phyloP scores from a whole-genome alignment of 2,113 vertebrate genomes.

The Bubo blakistoni region DNA sequence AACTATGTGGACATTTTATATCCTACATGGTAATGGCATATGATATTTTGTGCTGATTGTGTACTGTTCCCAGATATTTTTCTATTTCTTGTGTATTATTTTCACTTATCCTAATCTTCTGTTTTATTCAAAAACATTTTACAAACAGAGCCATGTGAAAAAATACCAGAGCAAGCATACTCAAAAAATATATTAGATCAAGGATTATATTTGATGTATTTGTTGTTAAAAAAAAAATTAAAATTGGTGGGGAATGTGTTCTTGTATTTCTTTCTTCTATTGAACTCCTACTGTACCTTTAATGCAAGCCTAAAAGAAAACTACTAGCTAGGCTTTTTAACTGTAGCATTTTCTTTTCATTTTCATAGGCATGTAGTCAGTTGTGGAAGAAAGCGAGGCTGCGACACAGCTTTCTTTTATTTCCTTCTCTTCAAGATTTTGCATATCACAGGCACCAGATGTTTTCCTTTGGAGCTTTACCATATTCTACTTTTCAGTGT shows the following conservation, averaged over 20 bases:
- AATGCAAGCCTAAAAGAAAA: background rate
- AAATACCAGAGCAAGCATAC: background rate
- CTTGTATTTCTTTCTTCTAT: background rate
- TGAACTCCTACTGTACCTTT: background rate
- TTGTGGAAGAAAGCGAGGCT: background rate
- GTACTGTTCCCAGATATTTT: conserved; percentile 25
- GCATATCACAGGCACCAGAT: conserved; percentile 24
- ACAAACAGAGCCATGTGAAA: background rate
- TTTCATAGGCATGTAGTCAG: background rate
- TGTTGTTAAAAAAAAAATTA: background rate
- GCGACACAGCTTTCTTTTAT: background rate
- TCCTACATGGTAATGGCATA: background rate
- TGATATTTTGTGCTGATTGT: background rate
- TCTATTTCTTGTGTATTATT: background rate
- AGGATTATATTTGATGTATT: background rate
- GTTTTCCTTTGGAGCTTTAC: conserved; percentile 4
- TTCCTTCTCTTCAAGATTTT: background rate
- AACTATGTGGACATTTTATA: background rate
- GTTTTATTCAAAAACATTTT: conserved; percentile 15
- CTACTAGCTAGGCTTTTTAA: background rate
- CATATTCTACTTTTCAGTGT: background rate
- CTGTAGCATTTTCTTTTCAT: background rate
- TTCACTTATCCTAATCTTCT: background rate
- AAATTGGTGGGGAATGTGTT: background rate
- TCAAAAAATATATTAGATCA: background rate